Evolutionary conservation across 2,113 vertebrate species (phyloP), one percentile per base, ranked within the genome.

Genomic region (Phaethon lepturus): DNA sequence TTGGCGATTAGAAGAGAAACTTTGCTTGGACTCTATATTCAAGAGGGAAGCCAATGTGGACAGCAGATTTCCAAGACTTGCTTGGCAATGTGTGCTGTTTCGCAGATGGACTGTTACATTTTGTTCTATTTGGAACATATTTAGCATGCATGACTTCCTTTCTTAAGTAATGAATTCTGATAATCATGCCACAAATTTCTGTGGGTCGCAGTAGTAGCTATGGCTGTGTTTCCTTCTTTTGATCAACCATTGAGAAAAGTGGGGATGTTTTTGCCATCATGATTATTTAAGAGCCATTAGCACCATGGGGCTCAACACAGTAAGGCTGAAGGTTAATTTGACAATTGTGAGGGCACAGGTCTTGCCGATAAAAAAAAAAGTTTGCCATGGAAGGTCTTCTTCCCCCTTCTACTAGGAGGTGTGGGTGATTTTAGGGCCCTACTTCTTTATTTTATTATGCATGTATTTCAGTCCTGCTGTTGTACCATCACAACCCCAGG

Each of bases 121-220:
- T 96, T 97, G 96, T 97, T 97, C 96, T 97, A 90, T 96, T 97
- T 96, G 95, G 96, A 97, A 96, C 93, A 56, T 87, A 91, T 67
- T 97, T 95, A 96, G 92, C 58, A 93, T 96, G 93, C 96, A 95
- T 96, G 90, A 97, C 77, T 96, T 95, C 96, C 81, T 94, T 95
- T 95, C 96, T 82, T 93, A 86, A 96, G 96, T 96, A 96, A 95
- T 90, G 90, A 96, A 86, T 94, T 90, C 85, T 90, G 92, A 90
- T 96, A 92, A 77, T 93, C 59, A 55, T 80, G 93, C 84, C 84
- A 67, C 71, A 86, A 53, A 86, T 88, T 92, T 96, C 90, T 88
- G 85, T 62, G 81, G 93, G 95, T 93, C 92, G 80, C 86, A 94
- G 75, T 86, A 69, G 93, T 69, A 88, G 82, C 50, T 79, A 38